A percentile compares a stretch with the other conserved stretches of the same genome.
Evolutionary conservation across 2,888 invertebrate genomes (phyloP).

Genomic region (Ariolimax columbianus): DNA sequence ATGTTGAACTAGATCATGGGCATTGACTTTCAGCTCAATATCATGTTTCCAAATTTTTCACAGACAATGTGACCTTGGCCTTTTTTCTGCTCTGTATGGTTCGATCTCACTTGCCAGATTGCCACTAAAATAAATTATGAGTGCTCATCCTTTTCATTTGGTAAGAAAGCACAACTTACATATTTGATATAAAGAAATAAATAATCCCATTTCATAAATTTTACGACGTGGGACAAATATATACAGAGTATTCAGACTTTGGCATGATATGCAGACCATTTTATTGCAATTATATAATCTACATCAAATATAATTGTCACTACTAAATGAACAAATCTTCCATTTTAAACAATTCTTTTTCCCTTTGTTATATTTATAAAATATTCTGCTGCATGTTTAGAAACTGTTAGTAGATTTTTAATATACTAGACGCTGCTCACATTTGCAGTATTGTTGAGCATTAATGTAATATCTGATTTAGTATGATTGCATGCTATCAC

Average conservation of each 20-base stretch:
- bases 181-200: background rate
- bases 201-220: background rate
- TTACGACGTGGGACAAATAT: no score
- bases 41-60: background rate
- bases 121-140: background rate
- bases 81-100: slow-evolving; percentile 29
- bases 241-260: no score
- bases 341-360: background rate
- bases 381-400: no score
- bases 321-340: background rate
- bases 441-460: no score
- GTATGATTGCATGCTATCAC: no score
- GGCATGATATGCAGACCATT: no score
- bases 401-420: no score
- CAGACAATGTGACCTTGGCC: slow-evolving; percentile 30
- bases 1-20: background rate
- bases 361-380: background rate
- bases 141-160: background rate
- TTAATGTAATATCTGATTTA: background rate
- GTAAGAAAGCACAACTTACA: background rate
- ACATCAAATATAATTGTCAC: background rate
- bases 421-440: no score
- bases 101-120: slow-evolving; percentile 35
- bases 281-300: no score
- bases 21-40: background rate